Conservation (phyloP, 2,113 vertebrate genomes). For the Melanocharis versteri region DNA sequence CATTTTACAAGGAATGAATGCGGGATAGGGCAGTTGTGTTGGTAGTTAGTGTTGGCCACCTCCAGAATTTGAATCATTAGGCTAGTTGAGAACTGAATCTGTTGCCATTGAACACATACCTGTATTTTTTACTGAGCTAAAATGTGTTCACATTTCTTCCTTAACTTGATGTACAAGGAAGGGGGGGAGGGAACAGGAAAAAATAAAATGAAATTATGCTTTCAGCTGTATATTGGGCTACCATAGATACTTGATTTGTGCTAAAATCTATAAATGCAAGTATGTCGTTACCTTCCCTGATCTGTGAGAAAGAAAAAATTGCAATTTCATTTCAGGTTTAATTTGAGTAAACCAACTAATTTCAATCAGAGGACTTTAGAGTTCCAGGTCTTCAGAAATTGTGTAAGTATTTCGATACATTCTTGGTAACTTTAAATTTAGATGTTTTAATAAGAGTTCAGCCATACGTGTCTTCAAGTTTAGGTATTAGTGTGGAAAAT, state of each 20-base stretch:
- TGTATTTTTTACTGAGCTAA: background rate
- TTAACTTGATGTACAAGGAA: background rate
- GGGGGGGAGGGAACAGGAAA: background rate
- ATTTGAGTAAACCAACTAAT: constrained; percentile 83
- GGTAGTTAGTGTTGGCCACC: background rate
- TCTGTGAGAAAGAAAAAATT: background rate
- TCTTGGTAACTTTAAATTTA: background rate
- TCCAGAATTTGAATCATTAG: background rate
- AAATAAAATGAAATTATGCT: background rate
- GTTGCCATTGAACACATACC: background rate
- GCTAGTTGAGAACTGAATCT: background rate
- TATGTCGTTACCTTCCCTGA: background rate
- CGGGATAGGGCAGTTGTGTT: background rate
- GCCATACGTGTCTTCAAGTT: background rate
- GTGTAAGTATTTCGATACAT: constrained; percentile 75
- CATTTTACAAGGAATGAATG: background rate
- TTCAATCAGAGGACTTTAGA: constrained; percentile 88
- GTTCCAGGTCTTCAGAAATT: constrained; percentile 91
- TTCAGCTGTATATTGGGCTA: background rate
- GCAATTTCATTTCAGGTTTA: constrained; percentile 79
- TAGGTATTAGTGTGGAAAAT: background rate
- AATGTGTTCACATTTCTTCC: background rate
- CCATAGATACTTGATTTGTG: background rate
- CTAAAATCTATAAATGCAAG: background rate
- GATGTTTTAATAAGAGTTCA: background rate